Evolutionary conservation across 2,113 vertebrate species (phyloP).

Genomic region (Anthoscopus minutus): DNA sequence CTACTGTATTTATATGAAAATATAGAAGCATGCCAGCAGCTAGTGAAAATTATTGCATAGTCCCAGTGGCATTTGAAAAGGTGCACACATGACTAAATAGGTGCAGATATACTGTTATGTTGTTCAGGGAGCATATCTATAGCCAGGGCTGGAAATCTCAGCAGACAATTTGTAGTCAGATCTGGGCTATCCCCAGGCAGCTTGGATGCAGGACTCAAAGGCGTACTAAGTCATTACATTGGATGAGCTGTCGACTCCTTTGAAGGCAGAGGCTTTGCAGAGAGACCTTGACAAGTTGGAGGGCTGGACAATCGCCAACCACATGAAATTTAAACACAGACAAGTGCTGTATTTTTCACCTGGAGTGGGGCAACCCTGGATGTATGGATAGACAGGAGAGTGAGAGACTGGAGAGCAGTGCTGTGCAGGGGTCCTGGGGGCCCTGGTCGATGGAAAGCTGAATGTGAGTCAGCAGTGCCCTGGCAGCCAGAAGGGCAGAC

Average conservation of each 20-base stretch:
- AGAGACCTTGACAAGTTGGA: background rate
- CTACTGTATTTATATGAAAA: background rate
- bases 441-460: background rate
- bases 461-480: background rate
- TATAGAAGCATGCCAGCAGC: background rate
- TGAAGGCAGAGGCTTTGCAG: background rate
- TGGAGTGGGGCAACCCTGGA: background rate
- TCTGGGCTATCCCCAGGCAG: background rate
- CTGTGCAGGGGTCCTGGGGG: background rate
- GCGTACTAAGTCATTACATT: background rate
- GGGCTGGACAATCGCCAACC: background rate
- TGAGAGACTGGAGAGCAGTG: background rate
- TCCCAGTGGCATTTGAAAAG: background rate
- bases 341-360: background rate
- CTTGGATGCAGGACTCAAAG: background rate
- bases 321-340: background rate
- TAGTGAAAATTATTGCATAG: background rate
- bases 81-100: background rate
- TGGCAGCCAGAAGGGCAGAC: background rate
- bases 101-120: background rate
- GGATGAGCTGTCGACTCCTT: background rate
- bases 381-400: accelerated
- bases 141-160: background rate
- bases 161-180: accelerated
- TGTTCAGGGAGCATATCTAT: background rate